Evolutionary conservation across 1,140 invertebrate species (phyloP).

Genomic region (Trachymyrmex septentrionalis): DNA sequence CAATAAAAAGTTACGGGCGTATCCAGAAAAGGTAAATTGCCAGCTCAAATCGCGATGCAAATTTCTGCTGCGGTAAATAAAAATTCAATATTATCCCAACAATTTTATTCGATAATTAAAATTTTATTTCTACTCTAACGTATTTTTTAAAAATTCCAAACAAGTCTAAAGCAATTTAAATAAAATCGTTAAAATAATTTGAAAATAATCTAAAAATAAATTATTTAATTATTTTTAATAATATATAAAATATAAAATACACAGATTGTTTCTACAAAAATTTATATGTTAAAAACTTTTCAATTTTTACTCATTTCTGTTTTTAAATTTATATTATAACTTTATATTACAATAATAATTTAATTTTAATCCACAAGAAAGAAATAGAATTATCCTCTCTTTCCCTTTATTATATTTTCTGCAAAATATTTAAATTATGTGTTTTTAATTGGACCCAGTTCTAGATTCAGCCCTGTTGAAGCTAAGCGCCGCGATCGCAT

Average conservation of each 20-base stretch:
- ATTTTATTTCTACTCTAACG: not conserved
- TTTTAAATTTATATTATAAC: not conserved
- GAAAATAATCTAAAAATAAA: not conserved
- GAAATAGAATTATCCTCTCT: not conserved
- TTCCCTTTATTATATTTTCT: not conserved
- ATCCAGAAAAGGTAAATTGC: not conserved
- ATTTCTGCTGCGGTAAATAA: conserved; percentile 6
- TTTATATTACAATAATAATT: not conserved
- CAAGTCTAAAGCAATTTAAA: not conserved
- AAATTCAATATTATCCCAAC: not conserved
- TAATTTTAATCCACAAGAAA: not conserved
- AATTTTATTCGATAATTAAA: conserved; percentile 12
- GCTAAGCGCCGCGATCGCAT: not conserved
- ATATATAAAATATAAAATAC: not conserved
- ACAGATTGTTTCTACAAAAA: not conserved
- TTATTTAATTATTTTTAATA: not conserved
- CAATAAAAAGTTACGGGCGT: not conserved
- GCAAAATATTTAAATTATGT: not conserved
- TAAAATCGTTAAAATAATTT: not conserved
- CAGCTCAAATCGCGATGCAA: not conserved
- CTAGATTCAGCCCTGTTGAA: not conserved
- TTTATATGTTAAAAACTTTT: not conserved
- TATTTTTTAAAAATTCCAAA: no score
- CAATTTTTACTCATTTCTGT: not conserved
- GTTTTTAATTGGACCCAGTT: not conserved